Base-by-base conservation (phyloP, 2,888 invertebrate genomes). In the Clistopyga incitator region DNA sequence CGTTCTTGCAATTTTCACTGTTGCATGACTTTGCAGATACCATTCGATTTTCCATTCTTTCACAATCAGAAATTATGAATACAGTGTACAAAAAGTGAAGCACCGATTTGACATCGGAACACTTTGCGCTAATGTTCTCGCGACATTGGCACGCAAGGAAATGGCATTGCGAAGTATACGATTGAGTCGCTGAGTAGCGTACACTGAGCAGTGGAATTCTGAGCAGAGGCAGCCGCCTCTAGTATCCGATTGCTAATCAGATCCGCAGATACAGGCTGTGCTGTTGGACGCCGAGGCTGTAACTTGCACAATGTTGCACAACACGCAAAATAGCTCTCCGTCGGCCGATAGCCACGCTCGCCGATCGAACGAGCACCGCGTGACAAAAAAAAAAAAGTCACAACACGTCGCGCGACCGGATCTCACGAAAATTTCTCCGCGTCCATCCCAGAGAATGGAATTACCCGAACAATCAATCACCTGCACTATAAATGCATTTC, bases 291-390 rank as follows among this genome's bases (percentile, higher is more conserved):
- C 64, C 23, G 10, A 61, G 18, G 8, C 20, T 42, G 25, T 20
- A 18, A 11, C 42, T 74, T 74, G 72, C 72, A 74, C 72, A 74
- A 61, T 61, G 29, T 74, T 74, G 61, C 64, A 65, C 64, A 65
- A 65, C 42, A 23, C 64, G 64, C 20, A 65, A 42, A 38, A 65
- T 65, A 38, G 23, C 20, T 23, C 38, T 23, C 38, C 4, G 13
- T 13, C 64, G 42, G 4, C 42, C 20, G 29, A 65, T 38, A 34
- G 34, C 8, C 59, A n/a, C 29, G 54, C 13, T 23, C 25, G 13
- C 56, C 10, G 3, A 25, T 25, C 61, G 61, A 61, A n/a, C 61
- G 61, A 61, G 38, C 61, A 38, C 29, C 61, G 61, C 34, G 38
- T 38, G 61, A 61, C 38, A 25, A 56, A 15, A 25, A 56, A 15